Evolutionary conservation across 2,888 invertebrate species (phyloP), one percentile per base, ranked within the genome.

Genomic region (Nasonia oneida): DNA sequence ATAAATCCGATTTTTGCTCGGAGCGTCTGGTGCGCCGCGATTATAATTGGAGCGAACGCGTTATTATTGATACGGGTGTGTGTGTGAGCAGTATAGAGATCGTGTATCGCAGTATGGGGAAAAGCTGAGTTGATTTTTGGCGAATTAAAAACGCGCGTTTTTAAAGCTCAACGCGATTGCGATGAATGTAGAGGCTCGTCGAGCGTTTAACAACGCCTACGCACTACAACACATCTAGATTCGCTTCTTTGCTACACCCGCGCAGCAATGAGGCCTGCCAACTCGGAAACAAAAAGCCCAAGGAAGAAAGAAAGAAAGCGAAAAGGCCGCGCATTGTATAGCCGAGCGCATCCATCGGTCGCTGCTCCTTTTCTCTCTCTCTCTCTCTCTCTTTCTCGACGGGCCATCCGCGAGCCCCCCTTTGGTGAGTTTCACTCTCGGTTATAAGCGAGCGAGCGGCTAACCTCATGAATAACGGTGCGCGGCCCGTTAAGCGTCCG

Each of bases 401-500:
- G 33, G 67, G n/a, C 29, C 67, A 29, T 29, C 61, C 3, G 0
- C 18, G 15, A 33, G 71, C 18, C 70, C 67, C 39, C 75, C 47
- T 79, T 76, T 77, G 42, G 23, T 4, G 75, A 86, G 89, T 91
- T 91, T 91, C 91, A 90, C 91, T 91, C 91, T 91, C 91, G 88
- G 88, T 88, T 61, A 61, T 61, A 61, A 61, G 88, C 74, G 61
- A n/a, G 18, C 61, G 39, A 12, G 39, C 23, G 77, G 39, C 14
- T 53, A 77, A 73, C 81, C 90, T 88, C 89, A 89, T 88, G 91
- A 89, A 90, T 92, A 92, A 92, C 92, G 92, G 92, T 88, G 87
- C 18, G 71, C 71, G 42, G 89, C 85, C 83, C 88, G 87, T 86
- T 83, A 90, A 33, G 53, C 37, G 78, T 23, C 29, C 64, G 81